phyloP scores from a whole-genome alignment of 2,797 vertebrate genomes.

The Oreochromis mossambicus region DNA sequence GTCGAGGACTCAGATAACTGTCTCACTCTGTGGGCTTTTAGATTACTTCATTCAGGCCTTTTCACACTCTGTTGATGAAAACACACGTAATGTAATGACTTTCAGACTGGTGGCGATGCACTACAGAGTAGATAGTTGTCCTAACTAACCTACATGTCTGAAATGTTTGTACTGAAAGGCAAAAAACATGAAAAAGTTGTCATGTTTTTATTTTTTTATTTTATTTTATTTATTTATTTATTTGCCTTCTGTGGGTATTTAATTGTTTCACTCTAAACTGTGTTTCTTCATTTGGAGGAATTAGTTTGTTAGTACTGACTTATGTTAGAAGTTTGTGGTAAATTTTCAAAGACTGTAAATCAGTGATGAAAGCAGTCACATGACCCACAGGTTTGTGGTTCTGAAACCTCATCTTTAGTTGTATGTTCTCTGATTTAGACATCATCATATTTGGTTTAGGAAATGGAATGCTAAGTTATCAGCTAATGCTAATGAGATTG shows the following conservation, averaged over 20 bases:
- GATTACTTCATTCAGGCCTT: neutral
- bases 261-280: neutral
- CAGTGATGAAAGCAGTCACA: neutral
- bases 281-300: neutral
- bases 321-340: neutral
- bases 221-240: neutral
- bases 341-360: neutral
- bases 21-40: neutral
- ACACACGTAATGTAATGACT: neutral
- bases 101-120: neutral
- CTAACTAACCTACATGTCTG: neutral
- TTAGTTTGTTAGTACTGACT: neutral
- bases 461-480: neutral
- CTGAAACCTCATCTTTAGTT: neutral
- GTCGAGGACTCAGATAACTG: neutral
- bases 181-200: neutral
- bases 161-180: neutral
- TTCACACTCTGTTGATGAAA: neutral
- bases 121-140: neutral
- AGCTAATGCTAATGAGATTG: neutral
- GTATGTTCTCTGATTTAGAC: rapidly evolving
- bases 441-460: neutral
- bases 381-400: neutral
- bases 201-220: rapidly evolving
- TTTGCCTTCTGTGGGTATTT: neutral